Percentiles rank a stretch among this genome's conserved stretches.
phyloP scores from a whole-genome alignment of 2,113 vertebrate species.

The Nothobranchius kuhntae region DNA sequence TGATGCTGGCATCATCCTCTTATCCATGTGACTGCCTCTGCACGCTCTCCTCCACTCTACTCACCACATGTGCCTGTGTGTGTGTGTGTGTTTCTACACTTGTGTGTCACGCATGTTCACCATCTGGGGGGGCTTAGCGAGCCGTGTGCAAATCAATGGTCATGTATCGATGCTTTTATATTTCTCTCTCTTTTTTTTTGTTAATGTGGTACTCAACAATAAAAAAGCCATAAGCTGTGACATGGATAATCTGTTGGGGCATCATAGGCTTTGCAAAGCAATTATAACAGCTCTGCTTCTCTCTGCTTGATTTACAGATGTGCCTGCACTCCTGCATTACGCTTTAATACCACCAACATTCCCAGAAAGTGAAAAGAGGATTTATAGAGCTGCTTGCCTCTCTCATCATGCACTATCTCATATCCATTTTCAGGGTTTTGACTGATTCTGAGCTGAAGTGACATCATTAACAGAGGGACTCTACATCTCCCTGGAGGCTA shows the following conservation, averaged over 20 bases:
- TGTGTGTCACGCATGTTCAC: slow-evolving; percentile 32
- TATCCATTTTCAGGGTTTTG: slow-evolving; percentile 55
- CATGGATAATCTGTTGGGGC: slow-evolving; percentile 64
- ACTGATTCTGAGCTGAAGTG: slow-evolving; percentile 54
- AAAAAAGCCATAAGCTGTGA: slow-evolving; percentile 74
- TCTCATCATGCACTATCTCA: slow-evolving; percentile 13
- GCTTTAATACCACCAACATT: slow-evolving; percentile 54
- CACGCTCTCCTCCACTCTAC: not conserved
- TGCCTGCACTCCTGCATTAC: slow-evolving; percentile 48
- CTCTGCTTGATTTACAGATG: slow-evolving; percentile 58
- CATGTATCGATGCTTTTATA: slow-evolving; percentile 58
- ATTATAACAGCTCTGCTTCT: slow-evolving; percentile 64
- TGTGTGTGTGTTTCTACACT: slow-evolving; percentile 12
- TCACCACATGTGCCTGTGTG: not conserved
- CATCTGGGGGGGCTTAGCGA: slow-evolving; percentile 42
- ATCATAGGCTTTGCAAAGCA: slow-evolving; percentile 61
- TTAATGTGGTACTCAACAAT: slow-evolving; percentile 74
- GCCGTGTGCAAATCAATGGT: slow-evolving; percentile 65
- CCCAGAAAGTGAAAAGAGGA: slow-evolving; percentile 61
- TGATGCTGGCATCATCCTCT: slow-evolving; percentile 48
- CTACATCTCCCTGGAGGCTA: slow-evolving; percentile 47
- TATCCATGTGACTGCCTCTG: slow-evolving; percentile 30
- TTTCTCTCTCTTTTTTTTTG: slow-evolving; percentile 26
- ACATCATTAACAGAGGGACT: slow-evolving; percentile 55
- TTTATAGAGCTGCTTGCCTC: slow-evolving; percentile 47